Evolutionary conservation across 2,113 vertebrate species (phyloP).

Genomic region (Syngnathus scovelli): DNA sequence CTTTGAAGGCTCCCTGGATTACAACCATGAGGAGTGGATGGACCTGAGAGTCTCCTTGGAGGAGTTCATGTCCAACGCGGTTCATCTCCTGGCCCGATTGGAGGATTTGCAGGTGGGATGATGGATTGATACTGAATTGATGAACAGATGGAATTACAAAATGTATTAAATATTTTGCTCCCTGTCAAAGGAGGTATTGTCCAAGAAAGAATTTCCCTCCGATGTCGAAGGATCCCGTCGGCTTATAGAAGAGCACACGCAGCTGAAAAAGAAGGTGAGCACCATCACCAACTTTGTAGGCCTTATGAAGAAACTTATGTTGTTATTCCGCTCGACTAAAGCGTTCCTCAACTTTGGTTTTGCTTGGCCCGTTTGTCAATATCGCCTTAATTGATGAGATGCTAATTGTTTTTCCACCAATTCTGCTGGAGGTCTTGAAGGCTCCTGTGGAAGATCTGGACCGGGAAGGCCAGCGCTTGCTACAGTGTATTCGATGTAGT

Average conservation of each 20-base stretch:
- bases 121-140: neutral
- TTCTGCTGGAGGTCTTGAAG: conserved; percentile 77
- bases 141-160: neutral
- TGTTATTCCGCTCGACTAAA: neutral
- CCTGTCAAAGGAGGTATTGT: conserved; percentile 81
- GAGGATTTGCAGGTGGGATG: conserved; percentile 83
- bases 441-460: conserved; percentile 96
- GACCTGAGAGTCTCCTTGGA: conserved; percentile 89
- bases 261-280: conserved; percentile 87
- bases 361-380: neutral
- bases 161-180: neutral
- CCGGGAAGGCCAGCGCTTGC: conserved; percentile 89
- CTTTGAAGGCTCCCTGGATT: conserved; percentile 95
- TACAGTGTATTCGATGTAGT: conserved; percentile 91
- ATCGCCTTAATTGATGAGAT: neutral
- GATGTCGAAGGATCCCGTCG: conserved; percentile 93
- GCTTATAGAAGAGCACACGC: conserved; percentile 92
- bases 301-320: neutral
- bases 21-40: conserved; percentile 97
- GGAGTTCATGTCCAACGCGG: conserved; percentile 91
- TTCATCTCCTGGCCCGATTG: conserved; percentile 88
- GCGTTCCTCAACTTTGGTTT: neutral
- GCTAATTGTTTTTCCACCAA: too few relatives aligned
- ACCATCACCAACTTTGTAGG: too few relatives aligned
- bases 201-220: conserved; percentile 92